A percentile compares a stretch with the other conserved stretches of the same genome.
Conservation (phyloP, 2,113 vertebrate genomes). For the Clupea harengus region DNA sequence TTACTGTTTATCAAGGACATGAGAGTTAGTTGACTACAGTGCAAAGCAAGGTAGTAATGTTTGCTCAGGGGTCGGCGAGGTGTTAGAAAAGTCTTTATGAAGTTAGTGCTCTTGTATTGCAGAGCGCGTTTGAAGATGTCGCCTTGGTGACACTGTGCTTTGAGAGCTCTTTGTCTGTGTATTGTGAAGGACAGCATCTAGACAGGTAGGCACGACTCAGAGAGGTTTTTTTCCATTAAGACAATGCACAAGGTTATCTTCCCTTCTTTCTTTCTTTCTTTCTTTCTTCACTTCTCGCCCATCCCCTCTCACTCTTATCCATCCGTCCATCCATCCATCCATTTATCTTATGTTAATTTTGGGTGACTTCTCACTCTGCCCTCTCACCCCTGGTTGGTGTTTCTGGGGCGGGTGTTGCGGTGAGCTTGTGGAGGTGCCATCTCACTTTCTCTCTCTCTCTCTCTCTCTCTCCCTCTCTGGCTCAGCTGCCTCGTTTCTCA, state of each 20-base stretch:
- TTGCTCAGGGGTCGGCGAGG: not conserved
- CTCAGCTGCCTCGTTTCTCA: slow-evolving; percentile 36
- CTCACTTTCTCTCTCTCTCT: not conserved
- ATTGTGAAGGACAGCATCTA: not conserved
- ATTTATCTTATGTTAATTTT: not conserved
- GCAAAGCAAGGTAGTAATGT: not conserved
- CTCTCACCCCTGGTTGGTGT: not conserved
- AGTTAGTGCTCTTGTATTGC: not conserved
- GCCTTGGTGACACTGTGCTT: no score
- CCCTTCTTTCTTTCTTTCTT: not conserved
- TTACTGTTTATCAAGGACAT: not conserved
- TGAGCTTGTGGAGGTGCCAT: not conserved
- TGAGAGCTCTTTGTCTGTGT: not conserved
- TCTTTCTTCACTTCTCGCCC: not conserved
- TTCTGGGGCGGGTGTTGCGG: not conserved
- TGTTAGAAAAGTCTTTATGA: not conserved
- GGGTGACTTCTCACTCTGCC: not conserved
- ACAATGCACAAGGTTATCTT: not conserved
- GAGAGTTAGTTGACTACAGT: not conserved
- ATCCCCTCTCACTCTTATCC: not conserved
- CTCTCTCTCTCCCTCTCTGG: slow-evolving; percentile 19
- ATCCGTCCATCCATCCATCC: not conserved
- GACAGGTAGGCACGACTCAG: not conserved
- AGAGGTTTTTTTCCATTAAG: not conserved
- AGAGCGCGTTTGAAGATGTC: no score